A percentile compares a stretch with the other conserved stretches of the same genome.
Evolutionary conservation across 2,113 vertebrate species (phyloP).

Genomic region (Erythrocercus mccallii): DNA sequence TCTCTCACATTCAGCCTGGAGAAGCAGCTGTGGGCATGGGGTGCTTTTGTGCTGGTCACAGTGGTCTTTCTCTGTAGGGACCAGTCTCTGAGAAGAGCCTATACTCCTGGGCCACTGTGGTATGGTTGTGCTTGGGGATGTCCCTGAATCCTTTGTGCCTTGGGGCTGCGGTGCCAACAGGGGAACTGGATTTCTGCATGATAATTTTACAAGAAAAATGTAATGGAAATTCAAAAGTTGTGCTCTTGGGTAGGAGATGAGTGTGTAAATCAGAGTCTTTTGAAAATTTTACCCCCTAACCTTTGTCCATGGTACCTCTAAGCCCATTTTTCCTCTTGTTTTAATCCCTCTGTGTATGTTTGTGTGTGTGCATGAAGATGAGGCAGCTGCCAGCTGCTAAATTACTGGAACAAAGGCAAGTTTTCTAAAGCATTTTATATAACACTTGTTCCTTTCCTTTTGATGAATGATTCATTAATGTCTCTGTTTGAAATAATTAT

Average conservation of each 20-base stretch:
- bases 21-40: too few species aligned
- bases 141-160: background rate
- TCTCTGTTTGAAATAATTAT: conserved; percentile 28
- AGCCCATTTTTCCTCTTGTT: background rate
- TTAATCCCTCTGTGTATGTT: background rate
- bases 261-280: background rate
- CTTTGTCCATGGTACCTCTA: background rate
- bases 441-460: conserved; percentile 28
- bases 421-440: conserved; percentile 35
- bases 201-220: background rate
- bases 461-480: conserved; percentile 53
- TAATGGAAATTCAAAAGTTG: background rate
- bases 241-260: background rate
- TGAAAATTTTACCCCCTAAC: background rate
- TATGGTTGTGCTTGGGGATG: background rate
- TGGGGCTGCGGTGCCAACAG: background rate
- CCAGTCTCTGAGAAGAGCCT: background rate
- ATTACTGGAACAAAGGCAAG: conserved; percentile 38
- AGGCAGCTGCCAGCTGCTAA: conserved; percentile 49
- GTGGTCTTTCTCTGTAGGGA: background rate
- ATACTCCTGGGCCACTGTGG: background rate
- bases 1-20: background rate
- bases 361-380: background rate
- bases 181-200: background rate
- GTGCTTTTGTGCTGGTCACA: background rate